Evolutionary conservation across 2,888 invertebrate genomes (phyloP), one percentile per base, ranked within the genome.

Genomic region (Chloromyia formosa): DNA sequence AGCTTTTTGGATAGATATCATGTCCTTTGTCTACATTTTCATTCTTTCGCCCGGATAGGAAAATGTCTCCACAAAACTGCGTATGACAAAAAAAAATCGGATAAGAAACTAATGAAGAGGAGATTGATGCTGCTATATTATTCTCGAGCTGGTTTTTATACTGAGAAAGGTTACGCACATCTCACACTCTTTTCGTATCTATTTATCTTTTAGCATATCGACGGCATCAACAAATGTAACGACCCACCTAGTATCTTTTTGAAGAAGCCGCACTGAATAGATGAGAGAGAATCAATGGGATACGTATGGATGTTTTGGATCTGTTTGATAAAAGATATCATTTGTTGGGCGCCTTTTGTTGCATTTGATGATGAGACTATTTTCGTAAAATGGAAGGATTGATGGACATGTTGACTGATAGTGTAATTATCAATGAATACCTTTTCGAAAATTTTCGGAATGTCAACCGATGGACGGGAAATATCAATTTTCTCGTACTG

Each of bases 371-470:
- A 56, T 71, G 20, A 71, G 71, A n/a, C 71, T 53, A 49, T 35
- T 71, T 71, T 71, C 18, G 4, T 9, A 2, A 4, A 35, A 16
- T 22, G 71, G 53, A 27, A 49, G 69, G 69, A 35, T 71, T 20
- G 40, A 56, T 27, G 14, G 27, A 35, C 27, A 35, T n/a, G 71
- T 71, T 71, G 71, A 71, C 56, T 56, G 40, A 71, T 71, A 71
- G 58, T 71, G 71, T 71, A 71, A 71, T 71, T 58, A 71, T 71
- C 56, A 71, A 20, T 56, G 71, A 69, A 56, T 54, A 69, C 69
- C 69, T 69, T 69, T 69, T 56, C n/a, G 27, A 7, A 35, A 35
- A n/a, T n/a, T 35, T 2, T 35, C 3, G 27, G 27, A 35, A 35
- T 35, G 27, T 35, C n/a, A 35, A 35, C 3, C 3, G 27, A 35